Evolutionary conservation across 2,113 vertebrate genomes (phyloP).

Genomic region (Salvator merianae): DNA sequence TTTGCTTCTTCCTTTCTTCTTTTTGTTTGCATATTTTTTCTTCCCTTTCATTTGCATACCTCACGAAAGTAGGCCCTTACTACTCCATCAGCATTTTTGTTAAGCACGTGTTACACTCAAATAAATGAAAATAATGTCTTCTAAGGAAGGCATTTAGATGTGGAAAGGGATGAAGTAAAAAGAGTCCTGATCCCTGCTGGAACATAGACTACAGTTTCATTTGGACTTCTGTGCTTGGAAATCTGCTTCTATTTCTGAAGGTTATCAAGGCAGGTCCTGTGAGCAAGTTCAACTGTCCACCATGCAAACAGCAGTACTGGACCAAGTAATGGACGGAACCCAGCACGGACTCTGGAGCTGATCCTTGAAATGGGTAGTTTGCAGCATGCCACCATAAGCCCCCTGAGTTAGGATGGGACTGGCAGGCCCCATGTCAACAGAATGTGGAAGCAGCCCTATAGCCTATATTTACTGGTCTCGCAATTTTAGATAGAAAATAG

Average conservation of each 20-base stretch:
- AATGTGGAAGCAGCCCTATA: too few species aligned
- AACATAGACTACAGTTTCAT: not conserved
- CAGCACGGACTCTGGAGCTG: too few species aligned
- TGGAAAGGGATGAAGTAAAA: not conserved
- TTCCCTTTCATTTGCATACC: not conserved
- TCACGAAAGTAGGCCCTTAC: not conserved
- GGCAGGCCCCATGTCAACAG: too few species aligned
- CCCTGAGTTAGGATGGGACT: too few species aligned
- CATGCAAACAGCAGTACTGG: not conserved
- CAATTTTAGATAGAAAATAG: too few species aligned
- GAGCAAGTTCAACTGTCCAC: too few species aligned
- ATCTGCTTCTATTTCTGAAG: not conserved
- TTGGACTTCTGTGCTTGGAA: not conserved
- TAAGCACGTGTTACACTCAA: not conserved
- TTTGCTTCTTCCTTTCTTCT: not conserved
- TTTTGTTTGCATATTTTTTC: not conserved
- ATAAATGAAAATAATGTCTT: not conserved
- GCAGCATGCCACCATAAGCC: too few species aligned
- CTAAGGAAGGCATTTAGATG: not conserved
- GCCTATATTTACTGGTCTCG: too few species aligned
- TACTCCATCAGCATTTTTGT: not conserved
- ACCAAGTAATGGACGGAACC: too few species aligned
- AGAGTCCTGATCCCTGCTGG: not conserved
- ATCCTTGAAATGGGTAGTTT: too few species aligned
- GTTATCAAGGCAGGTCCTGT: not conserved